A percentile compares a stretch with the other conserved stretches of the same genome.
Evolutionary conservation across 1,140 invertebrate genomes (phyloP).

Genomic region (Cryptotermes secundus): DNA sequence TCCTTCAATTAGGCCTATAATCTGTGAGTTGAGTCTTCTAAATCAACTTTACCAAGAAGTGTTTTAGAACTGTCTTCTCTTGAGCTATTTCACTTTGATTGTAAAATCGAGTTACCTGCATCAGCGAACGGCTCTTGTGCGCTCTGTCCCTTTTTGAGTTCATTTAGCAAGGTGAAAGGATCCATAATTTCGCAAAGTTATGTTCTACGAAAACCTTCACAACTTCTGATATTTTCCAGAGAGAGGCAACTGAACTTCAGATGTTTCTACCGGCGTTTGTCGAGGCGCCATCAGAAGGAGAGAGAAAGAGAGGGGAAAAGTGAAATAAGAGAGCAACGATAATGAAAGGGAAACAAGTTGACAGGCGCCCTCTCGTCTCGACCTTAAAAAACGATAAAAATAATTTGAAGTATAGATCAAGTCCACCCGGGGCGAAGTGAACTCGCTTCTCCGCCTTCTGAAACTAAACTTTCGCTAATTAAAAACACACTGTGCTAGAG

Average conservation of each 20-base stretch:
- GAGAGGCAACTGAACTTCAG: neutral
- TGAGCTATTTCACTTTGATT: too few species aligned
- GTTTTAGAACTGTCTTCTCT: too few species aligned
- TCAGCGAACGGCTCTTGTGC: too few species aligned
- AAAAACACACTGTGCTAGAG: neutral
- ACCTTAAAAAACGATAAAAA: neutral
- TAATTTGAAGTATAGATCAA: neutral
- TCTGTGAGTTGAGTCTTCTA: too few species aligned
- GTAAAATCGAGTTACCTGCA: too few species aligned
- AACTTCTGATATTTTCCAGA: neutral
- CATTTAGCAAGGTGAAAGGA: too few species aligned
- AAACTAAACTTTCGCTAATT: conserved; percentile 8
- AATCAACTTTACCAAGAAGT: too few species aligned
- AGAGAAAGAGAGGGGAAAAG: neutral
- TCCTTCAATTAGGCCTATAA: too few species aligned
- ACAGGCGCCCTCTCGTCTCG: neutral
- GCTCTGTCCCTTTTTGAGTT: too few species aligned
- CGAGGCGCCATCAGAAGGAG: neutral
- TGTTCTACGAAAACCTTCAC: neutral
- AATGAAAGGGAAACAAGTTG: conserved; percentile 19
- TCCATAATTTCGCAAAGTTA: too few species aligned
- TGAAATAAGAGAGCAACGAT: neutral
- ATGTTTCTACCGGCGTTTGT: neutral
- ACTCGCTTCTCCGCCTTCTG: neutral
- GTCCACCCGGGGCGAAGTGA: neutral